Evolutionary conservation across 2,888 invertebrate species (phyloP), one percentile per base, ranked within the genome.

Genomic region (Nymphalis urticae): DNA sequence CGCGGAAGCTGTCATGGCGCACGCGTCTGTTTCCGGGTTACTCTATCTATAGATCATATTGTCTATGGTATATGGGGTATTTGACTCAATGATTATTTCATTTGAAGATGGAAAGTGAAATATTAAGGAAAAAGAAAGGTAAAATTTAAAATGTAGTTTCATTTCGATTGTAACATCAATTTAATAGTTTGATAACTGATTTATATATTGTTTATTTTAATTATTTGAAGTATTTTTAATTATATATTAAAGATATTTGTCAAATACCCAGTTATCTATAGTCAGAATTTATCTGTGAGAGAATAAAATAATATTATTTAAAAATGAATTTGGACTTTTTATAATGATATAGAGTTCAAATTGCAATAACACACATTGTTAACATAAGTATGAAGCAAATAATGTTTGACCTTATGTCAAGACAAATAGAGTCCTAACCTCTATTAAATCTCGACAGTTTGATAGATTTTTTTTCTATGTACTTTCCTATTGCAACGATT

Each of bases 1-100:
- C 51, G 97, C 98, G 36, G 95, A 97, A 80, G 96, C 97, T 0
- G 93, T 99, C 66, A 95, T 98, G 94, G 97, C 98, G 1, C 97
- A 98, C 88, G 98, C 98, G 7, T 96, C 97, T 27, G 96, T 97
- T 4, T 95, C 95, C 76, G 96, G 96, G 56, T 90, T 96, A 16
- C 79, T 90, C 0, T 87, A 91, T 73, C 73, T 87, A 32, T 90
- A 86, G 66, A 51, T 42, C 13, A 4, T 61, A 27, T 36, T 13
- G 47, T 61, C 54, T 48, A 53, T 66, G 58, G 42, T 54, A 53
- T 54, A 8, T 2, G 19, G 6, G 54, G 27, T 56, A 53, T 53
- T 16, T 56, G 32, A 48, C 8, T 54, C 27, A 2, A 54, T 17
- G 54, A 21, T 27, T 32, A 13, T 42, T 42, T 42, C 42, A 42